Evolutionary conservation across 37 sponge, comb jelly and placozoan genomes (phyloP).

Genomic region (Halichondria panicea): DNA sequence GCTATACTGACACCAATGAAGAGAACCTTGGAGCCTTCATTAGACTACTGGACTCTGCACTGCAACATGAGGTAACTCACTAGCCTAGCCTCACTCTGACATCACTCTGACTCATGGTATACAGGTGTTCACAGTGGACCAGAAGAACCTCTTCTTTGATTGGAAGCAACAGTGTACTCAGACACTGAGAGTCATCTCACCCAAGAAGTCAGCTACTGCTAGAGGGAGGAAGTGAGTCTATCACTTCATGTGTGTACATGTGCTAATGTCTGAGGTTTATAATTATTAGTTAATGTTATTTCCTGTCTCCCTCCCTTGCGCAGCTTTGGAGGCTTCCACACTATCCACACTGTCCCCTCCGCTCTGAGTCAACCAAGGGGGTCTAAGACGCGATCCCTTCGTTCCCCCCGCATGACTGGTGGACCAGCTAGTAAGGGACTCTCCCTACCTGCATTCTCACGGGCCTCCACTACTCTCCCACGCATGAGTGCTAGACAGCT

Average conservation of each 20-base stretch:
- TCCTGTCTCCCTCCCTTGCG: neutral
- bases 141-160: conserved; percentile 65
- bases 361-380: neutral
- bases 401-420: no score
- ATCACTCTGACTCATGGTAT: neutral
- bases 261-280: neutral
- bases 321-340: conserved; percentile 12
- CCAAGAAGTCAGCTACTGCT: conserved; percentile 21
- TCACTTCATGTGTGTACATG: neutral
- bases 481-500: conserved; percentile 42
- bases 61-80: conserved; percentile 56
- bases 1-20: conserved; percentile 59
- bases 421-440: conserved; percentile 3
- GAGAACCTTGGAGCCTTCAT: conserved; percentile 56
- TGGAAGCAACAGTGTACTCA: conserved; percentile 82
- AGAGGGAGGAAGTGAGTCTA: conserved; percentile 49
- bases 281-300: neutral
- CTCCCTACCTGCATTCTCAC: conserved; percentile 13
- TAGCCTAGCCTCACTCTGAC: neutral
- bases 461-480: conserved; percentile 59
- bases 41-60: conserved; percentile 53
- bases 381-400: conserved; percentile 29
- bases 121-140: conserved; percentile 74
- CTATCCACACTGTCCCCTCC: neutral
- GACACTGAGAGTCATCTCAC: conserved; percentile 47